phyloP scores from a whole-genome alignment of 2,797 vertebrate species.

The Myotis pilosus region DNA sequence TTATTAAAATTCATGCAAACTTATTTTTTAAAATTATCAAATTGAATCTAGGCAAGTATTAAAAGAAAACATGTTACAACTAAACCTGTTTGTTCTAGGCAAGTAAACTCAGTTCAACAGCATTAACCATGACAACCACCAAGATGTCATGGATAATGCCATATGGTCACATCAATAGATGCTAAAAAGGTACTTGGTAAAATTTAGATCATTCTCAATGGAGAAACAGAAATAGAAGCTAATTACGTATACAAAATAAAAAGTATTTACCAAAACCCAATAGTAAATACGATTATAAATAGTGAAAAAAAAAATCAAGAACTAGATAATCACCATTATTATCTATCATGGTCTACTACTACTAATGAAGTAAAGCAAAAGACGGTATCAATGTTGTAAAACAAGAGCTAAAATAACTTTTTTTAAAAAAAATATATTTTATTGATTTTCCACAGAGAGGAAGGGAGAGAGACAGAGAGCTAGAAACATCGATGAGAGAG shows the following conservation, averaged over 20 bases:
- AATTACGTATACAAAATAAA: neutral
- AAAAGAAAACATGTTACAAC: neutral
- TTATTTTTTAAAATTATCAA: neutral
- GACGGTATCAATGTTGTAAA: neutral
- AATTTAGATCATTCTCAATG: neutral
- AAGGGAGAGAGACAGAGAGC: too few species aligned
- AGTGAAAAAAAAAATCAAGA: conserved; percentile 41
- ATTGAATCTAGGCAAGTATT: neutral
- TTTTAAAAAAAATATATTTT: too few species aligned
- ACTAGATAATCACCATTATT: neutral
- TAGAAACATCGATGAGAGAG: too few species aligned
- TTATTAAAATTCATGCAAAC: neutral
- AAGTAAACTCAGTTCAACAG: neutral
- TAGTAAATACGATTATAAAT: neutral
- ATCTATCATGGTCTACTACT: neutral
- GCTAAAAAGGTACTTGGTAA: neutral
- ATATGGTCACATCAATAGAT: neutral
- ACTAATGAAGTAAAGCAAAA: neutral
- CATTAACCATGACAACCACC: neutral
- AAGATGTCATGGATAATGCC: neutral
- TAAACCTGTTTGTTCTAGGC: neutral
- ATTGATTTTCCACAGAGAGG: too few species aligned
- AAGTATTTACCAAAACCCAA: neutral
- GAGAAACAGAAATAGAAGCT: conserved; percentile 34
- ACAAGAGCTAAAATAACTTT: conserved; percentile 7